These are phyloP conservation scores for Zygothrica quintamaculata DNA, from an alignment of 2,888 invertebrate genomes.

Conservation along the genomic window DNA sequence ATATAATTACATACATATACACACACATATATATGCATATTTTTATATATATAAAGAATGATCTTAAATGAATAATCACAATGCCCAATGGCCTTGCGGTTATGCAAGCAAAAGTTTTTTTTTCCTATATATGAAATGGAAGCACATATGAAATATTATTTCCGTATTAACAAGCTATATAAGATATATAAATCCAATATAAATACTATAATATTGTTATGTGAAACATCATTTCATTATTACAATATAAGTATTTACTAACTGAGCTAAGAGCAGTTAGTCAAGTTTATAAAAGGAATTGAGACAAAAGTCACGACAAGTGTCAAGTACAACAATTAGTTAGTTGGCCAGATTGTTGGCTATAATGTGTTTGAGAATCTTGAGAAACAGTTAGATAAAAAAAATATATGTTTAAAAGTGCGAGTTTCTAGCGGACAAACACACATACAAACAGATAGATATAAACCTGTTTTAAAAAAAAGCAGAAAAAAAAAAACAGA, in stretches of 20 bases:
- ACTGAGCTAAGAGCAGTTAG: too few species aligned
- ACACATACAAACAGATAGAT: slow-evolving; percentile 39
- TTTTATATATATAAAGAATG: not conserved
- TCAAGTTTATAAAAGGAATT: slow-evolving; percentile 35
- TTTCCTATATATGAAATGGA: too few species aligned
- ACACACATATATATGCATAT: not conserved
- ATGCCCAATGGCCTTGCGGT: slow-evolving; percentile 45
- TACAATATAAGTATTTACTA: too few species aligned
- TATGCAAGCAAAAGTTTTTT: slow-evolving; percentile 45
- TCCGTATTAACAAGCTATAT: too few species aligned
- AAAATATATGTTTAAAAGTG: slow-evolving; percentile 38
- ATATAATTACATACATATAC: slow-evolving; percentile 1
- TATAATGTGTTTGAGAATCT: slow-evolving; percentile 3
- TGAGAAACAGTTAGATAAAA: slow-evolving; percentile 60
- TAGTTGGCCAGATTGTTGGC: slow-evolving; percentile 15
- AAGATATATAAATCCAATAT: too few species aligned
- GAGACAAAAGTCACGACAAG: slow-evolving; percentile 46
- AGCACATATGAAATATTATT: too few species aligned
- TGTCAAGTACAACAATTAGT: slow-evolving; percentile 30
- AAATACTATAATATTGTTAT: too few species aligned
- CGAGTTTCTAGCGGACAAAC: slow-evolving; percentile 54
- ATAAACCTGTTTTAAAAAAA: slow-evolving; percentile 38
- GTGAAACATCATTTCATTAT: too few species aligned
- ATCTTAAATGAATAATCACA: slow-evolving; percentile 26
- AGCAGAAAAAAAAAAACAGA: slow-evolving; percentile 31